Base-by-base conservation (phyloP, 2,888 invertebrate genomes). In the Eurois occulta region DNA sequence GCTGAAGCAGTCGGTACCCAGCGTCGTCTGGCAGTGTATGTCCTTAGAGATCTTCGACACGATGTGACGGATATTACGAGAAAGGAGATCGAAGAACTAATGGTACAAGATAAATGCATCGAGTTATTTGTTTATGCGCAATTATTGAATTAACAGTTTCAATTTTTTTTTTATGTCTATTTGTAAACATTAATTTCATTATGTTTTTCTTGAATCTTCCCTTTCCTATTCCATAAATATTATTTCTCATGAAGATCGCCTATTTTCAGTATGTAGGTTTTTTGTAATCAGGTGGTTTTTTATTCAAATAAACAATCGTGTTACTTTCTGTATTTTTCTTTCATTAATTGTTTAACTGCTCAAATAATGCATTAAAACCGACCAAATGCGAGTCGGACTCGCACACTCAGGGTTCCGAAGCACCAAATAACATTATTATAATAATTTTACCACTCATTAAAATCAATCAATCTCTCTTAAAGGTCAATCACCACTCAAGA, bases 21-120 rank as follows among this genome's bases (percentile, higher is more conserved):
- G 38, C 72, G 70, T 24, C 86, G 80, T 4, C n/a, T 87, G 46
- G 87, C 68, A 46, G 72, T 80, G 2, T 73, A 76, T 2, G 28
- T 87, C 18, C 41, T 83, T 5, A 64, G 16, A 28, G 18, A 68
- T 1, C 32, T 41, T 48, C 35, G 28, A 2, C 21, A 64, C 35
- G 21, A 65, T 21, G 8, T 79, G 1, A 28, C 6, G n/a, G 71
- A 35, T 18, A 18, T 0, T 43, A 32, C 13, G 8, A 48, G 48
- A 28, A 43, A 75, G 3, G 78, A 81, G 8, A 73, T 85, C 8
- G 71, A 66, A 58, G 64, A 74, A 38, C n/a, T 72, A 8, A 70
- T 65, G 48, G n/a, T 4, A 2, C 62, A 78, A 21, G 68, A 81
- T 43, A 72, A 64, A 43, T 32, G 4, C 32, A 64, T 69, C 2